Conservation (phyloP, 2,888 invertebrate genomes). For the Eretmocerus hayati region DNA sequence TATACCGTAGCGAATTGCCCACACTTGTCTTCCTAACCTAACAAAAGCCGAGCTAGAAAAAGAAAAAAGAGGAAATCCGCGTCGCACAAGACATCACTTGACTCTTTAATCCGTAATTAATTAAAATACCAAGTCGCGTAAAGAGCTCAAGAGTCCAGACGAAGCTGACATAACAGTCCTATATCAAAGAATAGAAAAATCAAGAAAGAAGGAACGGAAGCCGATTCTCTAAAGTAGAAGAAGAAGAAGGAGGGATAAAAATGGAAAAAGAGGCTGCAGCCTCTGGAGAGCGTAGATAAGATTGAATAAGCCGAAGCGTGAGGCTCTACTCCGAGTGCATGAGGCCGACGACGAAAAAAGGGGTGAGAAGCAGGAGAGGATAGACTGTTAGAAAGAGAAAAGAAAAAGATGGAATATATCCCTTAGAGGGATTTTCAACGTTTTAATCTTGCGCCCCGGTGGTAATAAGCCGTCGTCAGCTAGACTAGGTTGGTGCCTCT, state of each 20-base stretch:
- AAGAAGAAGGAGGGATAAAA: not conserved
- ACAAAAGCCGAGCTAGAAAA: not conserved
- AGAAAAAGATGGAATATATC: slow-evolving; percentile 6
- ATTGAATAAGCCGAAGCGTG: slow-evolving; percentile 17
- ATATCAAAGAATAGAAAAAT: too few species aligned
- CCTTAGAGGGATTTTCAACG: slow-evolving; percentile 14
- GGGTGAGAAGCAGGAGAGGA: not conserved
- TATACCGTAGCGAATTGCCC: slow-evolving; percentile 6
- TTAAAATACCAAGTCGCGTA: slow-evolving; percentile 9
- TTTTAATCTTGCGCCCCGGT: slow-evolving; percentile 18
- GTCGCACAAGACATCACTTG: slow-evolving; percentile 2
- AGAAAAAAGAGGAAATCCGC: not conserved
- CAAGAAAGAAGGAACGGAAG: too few species aligned
- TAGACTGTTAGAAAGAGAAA: not conserved
- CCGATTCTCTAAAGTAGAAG: not conserved
- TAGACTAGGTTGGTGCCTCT: too few species aligned
- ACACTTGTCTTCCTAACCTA: too few species aligned
- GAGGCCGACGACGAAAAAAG: not conserved
- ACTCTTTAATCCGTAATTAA: slow-evolving; percentile 19
- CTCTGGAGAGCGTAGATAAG: slow-evolving; percentile 17
- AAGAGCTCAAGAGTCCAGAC: not conserved
- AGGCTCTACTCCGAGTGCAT: too few species aligned
- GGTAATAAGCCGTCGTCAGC: slow-evolving; percentile 13
- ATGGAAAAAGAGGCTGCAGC: slow-evolving; percentile 3
- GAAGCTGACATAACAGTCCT: too few species aligned